Evolutionary conservation across 1,140 invertebrate genomes (phyloP).

Genomic region (Drosophila ambigua): DNA sequence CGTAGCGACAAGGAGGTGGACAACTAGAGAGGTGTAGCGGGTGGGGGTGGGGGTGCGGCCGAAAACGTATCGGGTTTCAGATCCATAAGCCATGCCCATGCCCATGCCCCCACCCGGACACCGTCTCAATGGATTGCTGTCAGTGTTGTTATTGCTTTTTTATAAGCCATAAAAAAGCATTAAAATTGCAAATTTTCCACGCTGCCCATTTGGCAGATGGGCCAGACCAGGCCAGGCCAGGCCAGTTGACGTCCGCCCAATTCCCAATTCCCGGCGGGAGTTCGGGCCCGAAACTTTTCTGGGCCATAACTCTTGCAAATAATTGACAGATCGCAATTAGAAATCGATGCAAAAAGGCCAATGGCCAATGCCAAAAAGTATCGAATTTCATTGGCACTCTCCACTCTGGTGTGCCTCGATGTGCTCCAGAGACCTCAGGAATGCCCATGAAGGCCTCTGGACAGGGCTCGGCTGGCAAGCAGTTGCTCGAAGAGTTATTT

Average conservation of each 20-base stretch:
- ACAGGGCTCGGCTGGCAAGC: neutral
- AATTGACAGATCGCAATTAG: constrained; percentile 81
- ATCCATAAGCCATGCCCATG: too few species aligned
- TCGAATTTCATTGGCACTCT: constrained; percentile 45
- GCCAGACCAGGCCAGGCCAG: constrained; percentile 23
- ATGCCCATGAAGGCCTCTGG: too few species aligned
- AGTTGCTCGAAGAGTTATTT: constrained; percentile 10
- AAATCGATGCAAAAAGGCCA: constrained; percentile 68
- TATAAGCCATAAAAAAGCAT: constrained; percentile 74
- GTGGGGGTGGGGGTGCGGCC: neutral
- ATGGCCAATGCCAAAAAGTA: constrained; percentile 57
- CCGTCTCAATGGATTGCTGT: constrained; percentile 10
- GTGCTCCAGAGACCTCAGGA: constrained; percentile 2
- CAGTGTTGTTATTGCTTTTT: constrained; percentile 76
- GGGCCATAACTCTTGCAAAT: constrained; percentile 58
- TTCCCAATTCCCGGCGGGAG: constrained; percentile 41
- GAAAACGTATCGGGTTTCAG: constrained; percentile 31
- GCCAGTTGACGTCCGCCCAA: constrained; percentile 55
- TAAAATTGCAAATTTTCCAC: constrained; percentile 69
- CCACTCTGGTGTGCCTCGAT: neutral
- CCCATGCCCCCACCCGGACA: too few species aligned
- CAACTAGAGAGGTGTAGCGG: constrained; percentile 8
- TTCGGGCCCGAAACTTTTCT: constrained; percentile 29
- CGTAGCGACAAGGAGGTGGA: neutral
- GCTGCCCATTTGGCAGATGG: constrained; percentile 72